phyloP scores from a whole-genome alignment of 2,888 invertebrate genomes.

The Proisotoma minuta region DNA sequence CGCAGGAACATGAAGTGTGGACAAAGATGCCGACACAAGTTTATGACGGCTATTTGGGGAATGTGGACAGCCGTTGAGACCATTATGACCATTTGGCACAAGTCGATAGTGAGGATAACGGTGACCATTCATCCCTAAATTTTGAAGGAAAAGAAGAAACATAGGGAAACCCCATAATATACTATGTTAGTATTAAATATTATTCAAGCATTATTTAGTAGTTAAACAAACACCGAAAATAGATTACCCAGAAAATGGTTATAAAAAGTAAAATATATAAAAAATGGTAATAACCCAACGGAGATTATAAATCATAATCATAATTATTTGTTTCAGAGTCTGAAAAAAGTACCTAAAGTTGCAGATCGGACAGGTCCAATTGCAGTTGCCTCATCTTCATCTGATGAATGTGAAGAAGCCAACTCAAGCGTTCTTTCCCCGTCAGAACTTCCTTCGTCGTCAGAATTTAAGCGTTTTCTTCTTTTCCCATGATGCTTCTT shows the following conservation, averaged over 20 bases:
- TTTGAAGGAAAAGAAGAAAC: too few species aligned
- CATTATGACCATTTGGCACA: constrained; percentile 3
- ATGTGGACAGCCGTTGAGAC: neutral
- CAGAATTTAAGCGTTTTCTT: constrained; percentile 36
- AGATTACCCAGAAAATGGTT: too few species aligned
- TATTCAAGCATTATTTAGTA: too few species aligned
- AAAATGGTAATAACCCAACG: too few species aligned
- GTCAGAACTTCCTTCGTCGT: constrained; percentile 43
- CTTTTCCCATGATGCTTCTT: constrained; percentile 39
- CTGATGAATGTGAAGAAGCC: constrained; percentile 92
- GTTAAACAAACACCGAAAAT: too few species aligned
- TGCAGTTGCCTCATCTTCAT: constrained; percentile 63
- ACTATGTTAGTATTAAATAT: too few species aligned
- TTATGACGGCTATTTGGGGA: constrained; percentile 25
- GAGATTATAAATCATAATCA: too few species aligned
- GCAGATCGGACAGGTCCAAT: constrained; percentile 32
- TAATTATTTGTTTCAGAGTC: too few species aligned
- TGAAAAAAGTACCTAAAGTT: constrained; percentile 41
- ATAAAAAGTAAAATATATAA: too few species aligned
- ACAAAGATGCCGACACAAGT: constrained; percentile 43
- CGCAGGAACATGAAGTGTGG: constrained; percentile 43
- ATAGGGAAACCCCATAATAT: too few species aligned
- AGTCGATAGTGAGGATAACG: neutral
- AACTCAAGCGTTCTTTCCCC: constrained; percentile 75
- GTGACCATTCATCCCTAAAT: constrained; percentile 4